These are phyloP conservation scores for Falco concolor DNA, from an alignment of 2,797 vertebrate species.

Conservation along the genomic window DNA sequence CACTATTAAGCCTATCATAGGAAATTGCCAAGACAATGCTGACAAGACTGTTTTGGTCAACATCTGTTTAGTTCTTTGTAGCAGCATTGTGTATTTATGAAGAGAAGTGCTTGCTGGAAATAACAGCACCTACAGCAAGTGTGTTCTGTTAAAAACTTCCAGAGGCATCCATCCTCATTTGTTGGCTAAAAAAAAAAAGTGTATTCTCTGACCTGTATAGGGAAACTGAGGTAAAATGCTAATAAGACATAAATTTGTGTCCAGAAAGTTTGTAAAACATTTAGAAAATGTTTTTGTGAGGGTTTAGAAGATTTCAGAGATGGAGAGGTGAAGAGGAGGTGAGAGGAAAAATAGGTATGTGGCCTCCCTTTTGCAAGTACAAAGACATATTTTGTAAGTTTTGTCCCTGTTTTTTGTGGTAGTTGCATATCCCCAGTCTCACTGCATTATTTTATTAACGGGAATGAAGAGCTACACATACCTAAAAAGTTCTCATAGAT, in stretches of 20 bases:
- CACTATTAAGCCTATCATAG: background rate
- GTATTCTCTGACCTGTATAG: background rate
- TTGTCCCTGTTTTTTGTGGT: background rate
- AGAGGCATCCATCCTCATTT: background rate
- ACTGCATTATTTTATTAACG: background rate
- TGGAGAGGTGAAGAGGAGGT: background rate
- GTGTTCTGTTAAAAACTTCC: background rate
- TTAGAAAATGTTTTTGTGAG: background rate
- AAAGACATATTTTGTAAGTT: accelerated
- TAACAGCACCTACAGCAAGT: background rate
- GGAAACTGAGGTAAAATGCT: background rate
- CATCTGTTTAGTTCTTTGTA: background rate
- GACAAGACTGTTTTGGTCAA: background rate
- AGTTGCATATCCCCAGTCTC: background rate
- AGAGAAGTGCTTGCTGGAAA: background rate
- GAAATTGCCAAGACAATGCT: background rate
- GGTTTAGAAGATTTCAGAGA: background rate
- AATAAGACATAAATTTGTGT: background rate
- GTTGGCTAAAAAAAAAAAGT: background rate
- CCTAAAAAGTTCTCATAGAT: background rate
- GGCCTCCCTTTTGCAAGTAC: background rate
- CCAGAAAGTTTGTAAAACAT: background rate
- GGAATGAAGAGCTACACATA: background rate
- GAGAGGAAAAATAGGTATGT: background rate
- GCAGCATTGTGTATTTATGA: background rate